phyloP scores from a whole-genome alignment of 1,140 invertebrate genomes.

The Magallana gigas region DNA sequence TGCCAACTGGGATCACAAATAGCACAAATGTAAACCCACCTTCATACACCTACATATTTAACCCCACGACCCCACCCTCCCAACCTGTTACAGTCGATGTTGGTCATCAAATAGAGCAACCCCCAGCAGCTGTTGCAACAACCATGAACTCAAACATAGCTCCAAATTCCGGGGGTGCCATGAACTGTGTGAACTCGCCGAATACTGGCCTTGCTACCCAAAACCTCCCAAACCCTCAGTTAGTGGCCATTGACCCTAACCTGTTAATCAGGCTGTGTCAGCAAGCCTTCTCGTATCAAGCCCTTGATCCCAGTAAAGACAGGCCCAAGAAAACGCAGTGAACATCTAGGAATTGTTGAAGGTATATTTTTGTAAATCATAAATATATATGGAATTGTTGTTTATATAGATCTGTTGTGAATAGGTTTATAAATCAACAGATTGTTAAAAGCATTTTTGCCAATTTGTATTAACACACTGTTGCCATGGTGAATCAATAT shows the following conservation, averaged over 20 bases:
- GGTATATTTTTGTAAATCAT: slow-evolving; percentile 2
- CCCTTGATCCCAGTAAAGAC: background rate
- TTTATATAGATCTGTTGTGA: too few relatives aligned
- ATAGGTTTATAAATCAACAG: too few relatives aligned
- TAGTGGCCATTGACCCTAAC: slow-evolving; percentile 18
- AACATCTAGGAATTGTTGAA: background rate
- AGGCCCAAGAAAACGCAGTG: background rate
- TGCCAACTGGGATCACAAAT: background rate
- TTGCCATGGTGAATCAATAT: too few relatives aligned
- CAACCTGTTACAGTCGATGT: background rate
- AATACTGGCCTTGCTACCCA: background rate
- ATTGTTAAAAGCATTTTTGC: too few relatives aligned
- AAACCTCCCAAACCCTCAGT: background rate
- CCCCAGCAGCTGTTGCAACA: background rate
- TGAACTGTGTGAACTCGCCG: background rate
- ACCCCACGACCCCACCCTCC: background rate
- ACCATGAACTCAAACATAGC: background rate
- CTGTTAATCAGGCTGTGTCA: slow-evolving; percentile 16
- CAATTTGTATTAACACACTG: too few relatives aligned
- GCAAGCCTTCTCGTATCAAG: slow-evolving; percentile 8
- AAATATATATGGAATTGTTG: too few relatives aligned
- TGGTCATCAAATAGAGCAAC: background rate
- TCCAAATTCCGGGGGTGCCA: background rate
- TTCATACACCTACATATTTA: slow-evolving; percentile 12
- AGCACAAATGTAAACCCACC: background rate